Evolutionary conservation across 2,113 vertebrate genomes (phyloP), one percentile per base, ranked within the genome.

Genomic region (Hippoglossus stenolepis): DNA sequence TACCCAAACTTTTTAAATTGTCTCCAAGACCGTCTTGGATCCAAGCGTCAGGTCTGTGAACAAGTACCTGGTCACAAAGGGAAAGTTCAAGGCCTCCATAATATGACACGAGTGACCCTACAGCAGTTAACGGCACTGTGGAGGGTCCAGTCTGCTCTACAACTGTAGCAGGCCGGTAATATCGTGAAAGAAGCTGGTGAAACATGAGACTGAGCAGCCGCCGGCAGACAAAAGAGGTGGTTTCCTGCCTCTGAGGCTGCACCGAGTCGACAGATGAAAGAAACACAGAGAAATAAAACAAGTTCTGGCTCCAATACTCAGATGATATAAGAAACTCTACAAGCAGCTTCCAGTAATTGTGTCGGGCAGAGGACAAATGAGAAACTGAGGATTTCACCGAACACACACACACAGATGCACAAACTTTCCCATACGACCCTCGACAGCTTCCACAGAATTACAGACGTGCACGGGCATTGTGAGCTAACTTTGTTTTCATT

Each of bases 401-500:
- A 54, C 51, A 53, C 20, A 53, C 31, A 49, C 49, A 53, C 51
- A 54, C 51, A 54, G 11, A 51, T 20, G 13, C 49, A 51, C 49
- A 51, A 3, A 51, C 49, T 12, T 77, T 86, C 74, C 75, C 71
- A 68, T 70, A 70, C 79, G 78, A 68, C 69, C 57, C 23, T 57
- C 18, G 62, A 31, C 59, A 71, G 70, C 68, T 89, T 80, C 67
- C 61, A 62, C 54, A 59, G 47, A 65, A 66, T 69, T 31, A 67
- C 66, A 72, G 40, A 61, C n/a, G 65, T 35, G 28, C 65, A n/a
- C 47, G 47, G 64, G 51, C 35, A 56, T 73, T 80, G 82, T 75
- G 84, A 86, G 77, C 70, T 82, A 74, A 85, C 83, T 89, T 3
- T 94, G 92, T 93, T 94, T 93, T 93, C 83, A 86, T 89, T 93